Evolutionary conservation across 1,140 invertebrate species (phyloP).

Genomic region (Drosophila sechellia): DNA sequence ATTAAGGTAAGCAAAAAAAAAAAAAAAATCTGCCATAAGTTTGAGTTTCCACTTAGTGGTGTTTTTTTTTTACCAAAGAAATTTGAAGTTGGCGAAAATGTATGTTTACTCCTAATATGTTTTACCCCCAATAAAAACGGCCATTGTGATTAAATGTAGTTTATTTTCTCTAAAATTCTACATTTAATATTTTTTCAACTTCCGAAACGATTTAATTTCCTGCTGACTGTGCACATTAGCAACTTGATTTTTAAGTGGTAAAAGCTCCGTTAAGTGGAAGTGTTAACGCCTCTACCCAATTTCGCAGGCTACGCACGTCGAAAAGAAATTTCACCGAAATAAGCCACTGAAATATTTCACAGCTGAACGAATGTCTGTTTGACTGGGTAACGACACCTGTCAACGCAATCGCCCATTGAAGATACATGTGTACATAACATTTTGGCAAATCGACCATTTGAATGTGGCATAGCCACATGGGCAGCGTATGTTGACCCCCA

Average conservation of each 20-base stretch:
- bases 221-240: not conserved
- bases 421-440: conserved; percentile 11
- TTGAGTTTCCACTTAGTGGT: conserved; percentile 51
- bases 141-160: no score
- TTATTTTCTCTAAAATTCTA: no score
- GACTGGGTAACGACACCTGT: conserved; percentile 56
- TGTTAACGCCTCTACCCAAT: conserved; percentile 68
- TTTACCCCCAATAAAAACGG: no score
- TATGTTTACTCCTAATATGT: no score
- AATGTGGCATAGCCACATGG: conserved; percentile 1
- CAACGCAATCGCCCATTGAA: conserved; percentile 31
- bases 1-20: conserved; percentile 14
- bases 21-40: conserved; percentile 29
- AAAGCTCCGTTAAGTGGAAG: conserved; percentile 49
- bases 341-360: conserved; percentile 45
- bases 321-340: conserved; percentile 67
- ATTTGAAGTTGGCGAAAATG: not conserved
- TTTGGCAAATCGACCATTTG: conserved; percentile 60
- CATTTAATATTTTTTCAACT: not conserved
- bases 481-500: conserved; percentile 64
- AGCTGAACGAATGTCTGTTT: conserved; percentile 28
- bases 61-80: conserved; percentile 9
- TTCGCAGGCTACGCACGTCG: conserved; percentile 70
- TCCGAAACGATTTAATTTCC: not conserved
- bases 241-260: conserved; percentile 30